Base-by-base conservation (phyloP, 2,888 invertebrate species). In the Hermodice carunculata region DNA sequence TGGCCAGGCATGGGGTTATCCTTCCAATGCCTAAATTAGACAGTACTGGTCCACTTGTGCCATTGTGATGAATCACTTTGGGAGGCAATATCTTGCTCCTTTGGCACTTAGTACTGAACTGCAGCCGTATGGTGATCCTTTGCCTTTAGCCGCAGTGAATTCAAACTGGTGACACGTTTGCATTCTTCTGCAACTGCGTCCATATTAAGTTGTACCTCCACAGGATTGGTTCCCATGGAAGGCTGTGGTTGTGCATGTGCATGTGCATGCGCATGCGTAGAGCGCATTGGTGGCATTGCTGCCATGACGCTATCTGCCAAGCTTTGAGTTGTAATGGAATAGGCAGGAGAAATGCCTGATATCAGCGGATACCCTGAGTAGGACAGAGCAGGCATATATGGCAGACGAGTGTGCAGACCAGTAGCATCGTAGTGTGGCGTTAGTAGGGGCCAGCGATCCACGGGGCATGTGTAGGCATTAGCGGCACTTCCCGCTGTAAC, bases 101-200 rank as follows among this genome's bases (percentile, higher is more conserved):
- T n/a, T n/a, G n/a, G n/a, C n/a, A n/a, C n/a, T n/a, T n/a, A n/a
- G n/a, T n/a, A n/a, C n/a, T n/a, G n/a, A n/a, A n/a, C n/a, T n/a
- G n/a, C n/a, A n/a, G n/a, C n/a, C n/a, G n/a, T n/a, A n/a, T n/a
- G n/a, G 49, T 59, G 59, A 49, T 59, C 59, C 40, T 59, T 59
- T 26, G 59, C 59, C 28, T 59, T 59, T n/a, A 59, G 46, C 24
- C 59, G 14, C n/a, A 59, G 40, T 8, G 59, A 59, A 17, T 46
- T 34, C 48, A 59, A 19, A 34, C 59, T 59, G 59, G 34, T 59
- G 22, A 59, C 49, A 24, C 59, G 11, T 24, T 59, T 59, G 32
- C 48, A 48, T 26, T 59, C 59, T 26, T 59, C 59, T 8, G 46
- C 46, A 19, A 49, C 59, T 6, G 49, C 34, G 26, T 49, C 59